These are phyloP conservation scores for Actenoides lindsayi DNA, from an alignment of 2,113 vertebrate genomes.

Conservation along the genomic window DNA sequence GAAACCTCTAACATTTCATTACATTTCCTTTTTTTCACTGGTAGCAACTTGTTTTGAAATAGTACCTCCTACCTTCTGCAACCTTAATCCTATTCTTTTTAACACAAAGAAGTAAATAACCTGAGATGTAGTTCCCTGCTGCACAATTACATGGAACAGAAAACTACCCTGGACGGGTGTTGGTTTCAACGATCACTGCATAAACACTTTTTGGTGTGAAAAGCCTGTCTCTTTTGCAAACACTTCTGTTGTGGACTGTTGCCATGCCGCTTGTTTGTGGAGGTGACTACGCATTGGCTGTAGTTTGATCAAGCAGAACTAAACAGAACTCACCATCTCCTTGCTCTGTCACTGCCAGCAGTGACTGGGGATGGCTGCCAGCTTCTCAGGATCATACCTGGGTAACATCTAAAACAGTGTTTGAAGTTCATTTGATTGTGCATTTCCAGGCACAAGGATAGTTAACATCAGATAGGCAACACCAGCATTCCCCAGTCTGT, in stretches of 20 bases:
- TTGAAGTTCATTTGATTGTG: background rate
- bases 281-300: background rate
- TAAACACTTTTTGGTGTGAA: background rate
- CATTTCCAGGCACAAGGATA: background rate
- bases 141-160: background rate
- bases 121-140: background rate
- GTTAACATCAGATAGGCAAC: background rate
- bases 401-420: background rate
- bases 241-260: background rate
- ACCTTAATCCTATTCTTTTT: background rate
- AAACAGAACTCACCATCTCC: background rate
- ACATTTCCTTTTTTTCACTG: background rate
- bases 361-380: background rate
- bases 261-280: background rate
- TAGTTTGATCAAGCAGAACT: background rate
- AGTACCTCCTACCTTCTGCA: background rate
- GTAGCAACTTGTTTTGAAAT: background rate
- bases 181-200: rapidly evolving
- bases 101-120: background rate
- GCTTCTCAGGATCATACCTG: background rate
- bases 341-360: background rate
- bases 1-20: background rate
- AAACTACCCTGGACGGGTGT: rapidly evolving
- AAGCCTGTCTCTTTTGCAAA: background rate
- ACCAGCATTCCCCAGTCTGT: rapidly evolving